These are phyloP conservation scores for Sebastes jordani DNA, from an alignment of 2,797 vertebrate species.

Conservation along the genomic window DNA sequence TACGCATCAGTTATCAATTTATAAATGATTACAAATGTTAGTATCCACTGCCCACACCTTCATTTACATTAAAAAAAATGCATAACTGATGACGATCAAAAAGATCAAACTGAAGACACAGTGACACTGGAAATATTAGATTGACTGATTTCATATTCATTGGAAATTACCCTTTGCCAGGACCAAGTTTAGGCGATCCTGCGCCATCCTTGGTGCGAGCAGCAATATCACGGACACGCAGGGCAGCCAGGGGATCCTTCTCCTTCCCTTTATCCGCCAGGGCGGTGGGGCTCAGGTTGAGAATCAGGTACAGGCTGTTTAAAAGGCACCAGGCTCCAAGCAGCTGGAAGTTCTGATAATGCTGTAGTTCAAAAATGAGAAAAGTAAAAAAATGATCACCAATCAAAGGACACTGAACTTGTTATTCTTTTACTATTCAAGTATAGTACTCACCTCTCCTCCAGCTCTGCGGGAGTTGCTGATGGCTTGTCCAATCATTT, in stretches of 20 bases:
- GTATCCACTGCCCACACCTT: neutral
- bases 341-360: slow-evolving; percentile 99
- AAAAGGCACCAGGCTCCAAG: slow-evolving; percentile 98
- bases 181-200: slow-evolving; percentile 97
- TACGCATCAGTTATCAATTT: neutral
- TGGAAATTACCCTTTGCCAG: slow-evolving; percentile 91
- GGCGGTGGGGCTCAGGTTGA: slow-evolving; percentile 96
- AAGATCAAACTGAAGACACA: neutral
- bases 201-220: slow-evolving; percentile 94
- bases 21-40: neutral
- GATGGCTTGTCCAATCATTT: slow-evolving; percentile 99
- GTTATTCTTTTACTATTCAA: neutral
- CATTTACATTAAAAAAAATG: neutral
- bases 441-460: slow-evolving; percentile 88
- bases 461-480: slow-evolving; percentile 95
- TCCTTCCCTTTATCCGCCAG: slow-evolving; percentile 99
- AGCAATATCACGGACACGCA: slow-evolving; percentile 94
- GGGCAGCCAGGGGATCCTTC: slow-evolving; percentile 96
- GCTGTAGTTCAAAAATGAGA: slow-evolving; percentile 76
- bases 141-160: neutral
- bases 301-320: slow-evolving; percentile 97
- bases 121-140: neutral
- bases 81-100: neutral
- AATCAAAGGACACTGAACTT: neutral
- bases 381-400: fast-evolving